These are phyloP conservation scores for Atlantisia rogersi DNA, from an alignment of 2,113 vertebrate species.

Conservation along the genomic window DNA sequence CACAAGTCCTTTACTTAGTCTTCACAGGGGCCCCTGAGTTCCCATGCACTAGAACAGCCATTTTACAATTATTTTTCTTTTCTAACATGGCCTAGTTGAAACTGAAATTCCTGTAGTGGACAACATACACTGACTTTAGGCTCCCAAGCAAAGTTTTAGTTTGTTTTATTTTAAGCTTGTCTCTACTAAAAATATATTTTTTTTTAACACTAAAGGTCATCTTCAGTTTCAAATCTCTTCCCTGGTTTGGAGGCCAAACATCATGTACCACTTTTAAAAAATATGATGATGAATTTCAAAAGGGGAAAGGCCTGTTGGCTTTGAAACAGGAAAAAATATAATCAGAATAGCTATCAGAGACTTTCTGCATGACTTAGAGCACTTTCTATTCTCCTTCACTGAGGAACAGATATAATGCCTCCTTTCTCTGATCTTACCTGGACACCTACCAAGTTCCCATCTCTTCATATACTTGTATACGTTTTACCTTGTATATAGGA, in stretches of 20 bases:
- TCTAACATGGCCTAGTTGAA: not conserved
- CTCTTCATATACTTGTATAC: not conserved
- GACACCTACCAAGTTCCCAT: conserved; percentile 18
- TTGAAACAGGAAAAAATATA: not conserved
- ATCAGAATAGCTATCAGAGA: not conserved
- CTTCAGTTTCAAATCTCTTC: not conserved
- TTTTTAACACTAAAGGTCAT: not conserved
- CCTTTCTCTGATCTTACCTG: conserved; percentile 16
- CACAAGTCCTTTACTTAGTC: not conserved
- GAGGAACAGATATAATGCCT: not conserved
- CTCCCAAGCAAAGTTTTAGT: not conserved
- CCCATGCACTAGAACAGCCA: not conserved
- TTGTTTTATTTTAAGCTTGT: not conserved
- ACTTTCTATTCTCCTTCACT: not conserved
- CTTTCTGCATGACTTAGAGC: not conserved
- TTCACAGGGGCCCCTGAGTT: not conserved
- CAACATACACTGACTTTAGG: not conserved
- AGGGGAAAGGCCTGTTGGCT: not conserved
- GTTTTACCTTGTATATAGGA: not conserved
- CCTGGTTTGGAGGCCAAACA: not conserved
- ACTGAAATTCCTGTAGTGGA: not conserved
- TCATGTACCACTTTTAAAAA: not conserved
- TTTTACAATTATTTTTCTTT: not conserved
- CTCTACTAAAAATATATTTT: not conserved
- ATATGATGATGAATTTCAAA: not conserved